Percentiles rank a stretch among this genome's conserved stretches.
Evolutionary conservation across 2,797 vertebrate species (phyloP).

Genomic region (Eleutherodactylus coqui): DNA sequence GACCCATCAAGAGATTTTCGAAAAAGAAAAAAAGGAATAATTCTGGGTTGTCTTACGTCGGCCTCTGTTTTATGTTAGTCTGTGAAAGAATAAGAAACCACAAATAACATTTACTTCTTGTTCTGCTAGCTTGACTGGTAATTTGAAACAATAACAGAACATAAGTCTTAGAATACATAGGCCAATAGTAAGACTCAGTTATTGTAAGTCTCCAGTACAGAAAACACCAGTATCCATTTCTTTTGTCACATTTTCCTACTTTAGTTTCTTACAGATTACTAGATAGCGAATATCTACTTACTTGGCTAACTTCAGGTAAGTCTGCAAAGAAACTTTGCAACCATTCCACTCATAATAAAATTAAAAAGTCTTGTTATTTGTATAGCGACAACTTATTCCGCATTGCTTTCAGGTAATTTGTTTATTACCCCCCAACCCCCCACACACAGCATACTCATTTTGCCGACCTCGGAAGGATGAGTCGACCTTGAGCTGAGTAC

Average conservation of each 20-base stretch:
- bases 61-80: slow-evolving; percentile 62
- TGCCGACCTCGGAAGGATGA: too few relatives aligned
- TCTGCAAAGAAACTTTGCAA: neutral
- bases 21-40: slow-evolving; percentile 48
- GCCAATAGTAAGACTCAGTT: slow-evolving; percentile 22
- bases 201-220: slow-evolving; percentile 32
- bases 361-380: too few relatives aligned
- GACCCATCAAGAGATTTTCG: slow-evolving; percentile 52
- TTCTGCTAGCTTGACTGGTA: slow-evolving; percentile 60
- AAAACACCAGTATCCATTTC: slow-evolving; percentile 19
- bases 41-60: slow-evolving; percentile 53
- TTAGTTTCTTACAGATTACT: slow-evolving; percentile 6
- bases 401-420: too few relatives aligned
- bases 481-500: too few relatives aligned
- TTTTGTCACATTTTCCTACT: slow-evolving; percentile 39
- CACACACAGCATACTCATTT: too few relatives aligned
- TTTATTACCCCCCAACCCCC: too few relatives aligned
- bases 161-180: slow-evolving; percentile 50
- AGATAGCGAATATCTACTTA: neutral
- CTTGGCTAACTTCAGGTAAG: neutral
- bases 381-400: too few relatives aligned
- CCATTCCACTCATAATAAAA: too few relatives aligned
- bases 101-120: slow-evolving; percentile 58
- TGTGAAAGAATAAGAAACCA: slow-evolving; percentile 61
- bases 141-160: slow-evolving; percentile 62